Base-by-base conservation (phyloP, 2,797 vertebrate species). In the Petrocephalus schoutedeni region DNA sequence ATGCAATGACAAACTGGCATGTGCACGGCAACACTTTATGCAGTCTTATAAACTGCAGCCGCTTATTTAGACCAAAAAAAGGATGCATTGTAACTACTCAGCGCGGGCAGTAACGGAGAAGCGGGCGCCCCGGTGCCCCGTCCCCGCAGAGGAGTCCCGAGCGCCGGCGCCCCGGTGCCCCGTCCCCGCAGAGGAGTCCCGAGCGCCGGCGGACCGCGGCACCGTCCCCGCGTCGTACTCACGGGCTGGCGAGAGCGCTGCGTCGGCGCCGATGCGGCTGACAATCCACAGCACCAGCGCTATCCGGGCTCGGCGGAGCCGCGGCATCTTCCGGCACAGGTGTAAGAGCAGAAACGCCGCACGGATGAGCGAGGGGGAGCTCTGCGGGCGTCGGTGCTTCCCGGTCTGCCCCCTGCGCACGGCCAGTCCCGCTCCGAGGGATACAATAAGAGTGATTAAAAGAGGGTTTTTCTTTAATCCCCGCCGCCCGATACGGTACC, bases 171-270 rank as follows among this genome's bases (percentile, higher is more conserved):
- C n/a, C n/a, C n/a, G 59, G 21, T 89, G 86, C 88, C 28, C 59
- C 54, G 58, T 23, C 51, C 51, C 57, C 57, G 49, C 86, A 89
- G 86, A 86, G 61, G 61, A 87, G 51, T 32, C 64, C 54, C 45
- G 19, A 83, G 54, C 41, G 45, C 84, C 32, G 21, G 45, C 82
- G 71, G 10, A 41, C 56, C 59, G 85, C 61, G 14, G 21, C 82
- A 87, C 19, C 14, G 53, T 19, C 77, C 88, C 86, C 59, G 85
- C 36, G 45, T 84, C 67, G 77, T 94, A 96, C 95, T 96, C 96
- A 96, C 96, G 94, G 92, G 91, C 91, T 93, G 95, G 94, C 92
- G 94, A 93, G 89, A 94, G 91, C 93, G 95, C 95, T 93, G 94
- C 95, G 88, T 82, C 90, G 53, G 87, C 92, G 83, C 85, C 92